A percentile compares a stretch with the other conserved stretches of the same genome.
These are phyloP conservation scores for Nebria salina DNA, from an alignment of 2,888 invertebrate species.

Conservation along the genomic window DNA sequence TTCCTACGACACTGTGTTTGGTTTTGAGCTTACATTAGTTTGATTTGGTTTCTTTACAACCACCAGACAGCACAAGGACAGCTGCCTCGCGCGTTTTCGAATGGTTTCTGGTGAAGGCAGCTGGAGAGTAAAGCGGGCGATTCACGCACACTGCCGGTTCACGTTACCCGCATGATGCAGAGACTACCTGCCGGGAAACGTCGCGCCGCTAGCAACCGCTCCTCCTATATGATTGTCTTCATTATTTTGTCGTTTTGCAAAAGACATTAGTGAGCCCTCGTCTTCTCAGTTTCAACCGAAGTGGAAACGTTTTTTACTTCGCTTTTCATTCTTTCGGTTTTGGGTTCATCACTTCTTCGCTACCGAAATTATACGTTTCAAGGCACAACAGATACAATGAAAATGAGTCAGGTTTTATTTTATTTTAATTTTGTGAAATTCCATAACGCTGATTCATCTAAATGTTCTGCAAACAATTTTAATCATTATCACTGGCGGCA, in stretches of 20 bases:
- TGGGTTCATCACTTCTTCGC: background rate
- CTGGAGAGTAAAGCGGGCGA: background rate
- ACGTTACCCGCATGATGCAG: slow-evolving; percentile 17
- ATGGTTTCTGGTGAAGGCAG: background rate
- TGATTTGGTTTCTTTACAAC: slow-evolving; percentile 15
- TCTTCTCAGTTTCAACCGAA: too few relatives aligned
- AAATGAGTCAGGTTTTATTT: background rate
- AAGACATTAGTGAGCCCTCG: background rate
- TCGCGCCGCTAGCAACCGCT: background rate
- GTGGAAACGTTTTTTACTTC: background rate
- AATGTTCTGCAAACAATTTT: background rate
- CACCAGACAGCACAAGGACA: slow-evolving; percentile 22
- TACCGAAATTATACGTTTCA: slow-evolving; percentile 8
- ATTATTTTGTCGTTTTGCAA: slow-evolving; percentile 8
- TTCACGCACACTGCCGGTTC: slow-evolving; percentile 34
- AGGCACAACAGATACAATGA: background rate
- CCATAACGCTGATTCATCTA: background rate
- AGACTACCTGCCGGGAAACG: slow-evolving; percentile 6
- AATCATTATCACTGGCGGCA: too few relatives aligned
- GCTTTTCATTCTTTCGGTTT: background rate
- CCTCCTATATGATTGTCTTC: slow-evolving; percentile 2
- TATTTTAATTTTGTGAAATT: background rate
- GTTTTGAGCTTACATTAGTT: background rate
- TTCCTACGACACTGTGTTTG: background rate
- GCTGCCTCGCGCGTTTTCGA: background rate